Conservation (phyloP, 2,797 vertebrate species). For the Lophotriccus pileatus region DNA sequence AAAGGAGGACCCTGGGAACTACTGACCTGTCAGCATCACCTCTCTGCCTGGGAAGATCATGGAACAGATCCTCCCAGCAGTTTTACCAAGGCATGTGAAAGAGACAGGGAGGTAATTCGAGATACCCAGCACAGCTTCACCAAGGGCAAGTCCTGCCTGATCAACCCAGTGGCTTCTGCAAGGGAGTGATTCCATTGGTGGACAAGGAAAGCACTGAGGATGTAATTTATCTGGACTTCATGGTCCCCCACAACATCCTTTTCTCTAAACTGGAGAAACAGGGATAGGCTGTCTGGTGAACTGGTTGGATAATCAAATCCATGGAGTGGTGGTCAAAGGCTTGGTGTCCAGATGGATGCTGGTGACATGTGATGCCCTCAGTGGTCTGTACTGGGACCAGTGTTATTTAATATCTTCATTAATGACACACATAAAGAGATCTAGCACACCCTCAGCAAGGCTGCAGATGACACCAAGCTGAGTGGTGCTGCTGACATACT, state of each 20-base stretch:
- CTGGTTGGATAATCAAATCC: not conserved
- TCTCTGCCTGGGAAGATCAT: not conserved
- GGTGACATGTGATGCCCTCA: not conserved
- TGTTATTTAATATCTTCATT: not conserved
- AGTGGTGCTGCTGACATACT: not conserved
- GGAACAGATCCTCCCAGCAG: not conserved
- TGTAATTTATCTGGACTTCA: not conserved
- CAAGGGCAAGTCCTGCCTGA: not conserved
- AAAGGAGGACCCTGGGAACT: not conserved
- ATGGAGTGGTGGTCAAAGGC: not conserved
- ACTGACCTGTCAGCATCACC: not conserved
- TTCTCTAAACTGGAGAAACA: not conserved
- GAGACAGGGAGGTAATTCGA: not conserved
- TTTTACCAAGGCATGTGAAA: not conserved
- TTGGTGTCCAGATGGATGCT: too few species aligned
- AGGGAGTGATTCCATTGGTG: not conserved
- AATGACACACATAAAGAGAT: not conserved
- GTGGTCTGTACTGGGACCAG: not conserved
- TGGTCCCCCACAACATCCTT: not conserved
- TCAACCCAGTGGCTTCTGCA: not conserved
- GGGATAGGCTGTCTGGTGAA: not conserved
- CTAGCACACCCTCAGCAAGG: not conserved
- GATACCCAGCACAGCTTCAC: not conserved
- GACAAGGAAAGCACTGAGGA: not conserved
- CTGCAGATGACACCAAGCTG: not conserved